Percentiles rank a stretch among this genome's conserved stretches.
Evolutionary conservation across 2,888 invertebrate species (phyloP).

Genomic region (Caenorhabditis sp.): DNA sequence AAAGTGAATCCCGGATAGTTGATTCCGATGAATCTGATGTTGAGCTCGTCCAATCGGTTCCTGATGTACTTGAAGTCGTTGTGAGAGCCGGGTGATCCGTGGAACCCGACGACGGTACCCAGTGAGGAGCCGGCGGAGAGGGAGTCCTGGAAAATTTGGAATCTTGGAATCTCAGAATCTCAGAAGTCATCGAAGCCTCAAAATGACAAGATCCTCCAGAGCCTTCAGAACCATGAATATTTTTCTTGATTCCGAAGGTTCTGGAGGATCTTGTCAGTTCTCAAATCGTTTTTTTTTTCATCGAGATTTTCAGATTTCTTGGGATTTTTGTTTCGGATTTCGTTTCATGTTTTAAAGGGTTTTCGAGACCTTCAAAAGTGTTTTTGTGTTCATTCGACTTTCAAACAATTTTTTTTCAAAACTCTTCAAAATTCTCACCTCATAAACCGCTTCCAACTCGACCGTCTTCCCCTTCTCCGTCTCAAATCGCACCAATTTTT

Average conservation of each 20-base stretch:
- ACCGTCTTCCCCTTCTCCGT: slow-evolving; percentile 23
- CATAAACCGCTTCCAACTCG: slow-evolving; percentile 57
- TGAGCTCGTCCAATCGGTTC: slow-evolving; percentile 56
- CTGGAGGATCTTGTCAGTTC: too few species aligned
- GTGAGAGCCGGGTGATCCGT: slow-evolving; percentile 76
- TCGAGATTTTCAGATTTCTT: too few species aligned
- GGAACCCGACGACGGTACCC: slow-evolving; percentile 72
- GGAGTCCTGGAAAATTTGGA: slow-evolving; percentile 65
- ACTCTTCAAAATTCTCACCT: slow-evolving; percentile 28
- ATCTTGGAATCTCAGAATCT: neutral
- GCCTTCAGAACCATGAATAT: too few species aligned
- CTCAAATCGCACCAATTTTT: slow-evolving; percentile 45
- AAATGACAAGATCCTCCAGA: too few species aligned
- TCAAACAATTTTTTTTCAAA: too few species aligned
- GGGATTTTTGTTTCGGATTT: neutral
- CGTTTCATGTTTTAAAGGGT: too few species aligned
- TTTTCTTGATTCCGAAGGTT: too few species aligned
- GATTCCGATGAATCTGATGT: slow-evolving; percentile 72
- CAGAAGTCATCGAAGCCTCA: too few species aligned
- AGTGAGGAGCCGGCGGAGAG: slow-evolving; percentile 64
- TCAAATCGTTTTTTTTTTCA: too few species aligned
- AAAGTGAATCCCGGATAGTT: slow-evolving; percentile 73
- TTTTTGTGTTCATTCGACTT: too few species aligned
- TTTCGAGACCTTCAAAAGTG: neutral
- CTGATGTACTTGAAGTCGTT: slow-evolving; percentile 75